Evolutionary conservation across 2,113 vertebrate species (phyloP), one percentile per base, ranked within the genome.

Genomic region (Potamarius usumacintae): DNA sequence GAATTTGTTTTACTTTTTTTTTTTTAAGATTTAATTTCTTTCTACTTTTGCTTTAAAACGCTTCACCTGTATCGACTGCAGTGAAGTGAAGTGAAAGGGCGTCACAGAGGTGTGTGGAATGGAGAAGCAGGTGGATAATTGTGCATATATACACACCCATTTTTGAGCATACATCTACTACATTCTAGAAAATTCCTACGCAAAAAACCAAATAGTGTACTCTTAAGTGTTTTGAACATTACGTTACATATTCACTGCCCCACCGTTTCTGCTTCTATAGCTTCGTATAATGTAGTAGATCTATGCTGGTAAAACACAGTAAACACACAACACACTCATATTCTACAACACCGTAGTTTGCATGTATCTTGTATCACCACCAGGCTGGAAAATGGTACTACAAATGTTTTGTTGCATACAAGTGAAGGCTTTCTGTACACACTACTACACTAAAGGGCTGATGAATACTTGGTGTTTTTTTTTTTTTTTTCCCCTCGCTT

Each of bases 361-460:
- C 95, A 94, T 95, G 95, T 94, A 93, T 94, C 92, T 94, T 92
- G 93, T 95, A 93, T 93, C 94, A 94, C 95, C 93, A 93, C 92
- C 92, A 94, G 94, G 94, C 89, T 14, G 93, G 93, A 93, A 91
- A 83, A 71, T 30, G 78, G 88, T 7, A 88, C 92, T 89, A 85
- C 92, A 57, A 0, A 88, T 87, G 81, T 76, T 88, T 62, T 84
- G 88, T 69, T 86, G 81, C 86, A 34, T 90, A 90, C 77, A 87
- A 85, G 69, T 89, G 78, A 83, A 85, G 83, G 67, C 85, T 86
- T 78, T 84, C 57, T 86, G 87, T 90, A 86, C 87, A 86, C 87
- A 86, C 76, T 62, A 86, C 76, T 62, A 88, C 89, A 83, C 18
- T 89, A 25, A 90, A 52, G 84, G 84, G 87, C 92, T 72, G 88